Evolutionary conservation across 2,888 invertebrate genomes (phyloP).

Genomic region (Microdon myrmicae): DNA sequence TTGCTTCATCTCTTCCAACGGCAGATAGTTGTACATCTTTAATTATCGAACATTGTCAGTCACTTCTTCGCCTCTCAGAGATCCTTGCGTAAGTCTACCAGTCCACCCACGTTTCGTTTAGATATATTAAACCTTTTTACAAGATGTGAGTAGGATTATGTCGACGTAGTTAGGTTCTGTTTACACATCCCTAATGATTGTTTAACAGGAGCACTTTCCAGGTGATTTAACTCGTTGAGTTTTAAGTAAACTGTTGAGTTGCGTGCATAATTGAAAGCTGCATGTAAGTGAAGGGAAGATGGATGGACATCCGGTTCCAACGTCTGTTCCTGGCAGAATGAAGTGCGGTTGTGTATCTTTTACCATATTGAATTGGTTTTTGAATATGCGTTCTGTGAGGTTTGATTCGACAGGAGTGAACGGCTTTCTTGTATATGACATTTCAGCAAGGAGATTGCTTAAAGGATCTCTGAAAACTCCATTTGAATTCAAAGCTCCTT

Average conservation of each 20-base stretch:
- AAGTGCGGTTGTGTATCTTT: no score
- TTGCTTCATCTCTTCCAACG: constrained; percentile 13
- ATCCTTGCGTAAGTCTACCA: background rate
- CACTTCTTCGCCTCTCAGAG: background rate
- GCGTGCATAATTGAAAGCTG: constrained; percentile 27
- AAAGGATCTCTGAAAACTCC: no score
- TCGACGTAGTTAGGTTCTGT: constrained; percentile 27
- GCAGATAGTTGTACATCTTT: constrained; percentile 29
- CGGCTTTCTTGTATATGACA: no score
- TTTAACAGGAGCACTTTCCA: constrained; percentile 48
- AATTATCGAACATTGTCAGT: constrained; percentile 39
- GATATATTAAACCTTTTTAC: no score
- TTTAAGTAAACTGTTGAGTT: constrained; percentile 43
- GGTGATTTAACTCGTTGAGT: constrained; percentile 44
- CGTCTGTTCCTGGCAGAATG: no score
- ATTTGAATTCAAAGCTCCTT: no score
- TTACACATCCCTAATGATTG: constrained; percentile 39
- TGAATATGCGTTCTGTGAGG: no score
- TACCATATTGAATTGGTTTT: no score
- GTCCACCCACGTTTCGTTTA: no score
- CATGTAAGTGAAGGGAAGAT: constrained; percentile 10
- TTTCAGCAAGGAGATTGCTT: no score
- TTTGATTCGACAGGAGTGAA: no score
- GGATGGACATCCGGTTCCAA: constrained; percentile 2
- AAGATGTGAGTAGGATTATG: constrained; percentile 25